These are phyloP conservation scores for Mola mola DNA, from an alignment of 2,113 vertebrate genomes.

Conservation along the genomic window DNA sequence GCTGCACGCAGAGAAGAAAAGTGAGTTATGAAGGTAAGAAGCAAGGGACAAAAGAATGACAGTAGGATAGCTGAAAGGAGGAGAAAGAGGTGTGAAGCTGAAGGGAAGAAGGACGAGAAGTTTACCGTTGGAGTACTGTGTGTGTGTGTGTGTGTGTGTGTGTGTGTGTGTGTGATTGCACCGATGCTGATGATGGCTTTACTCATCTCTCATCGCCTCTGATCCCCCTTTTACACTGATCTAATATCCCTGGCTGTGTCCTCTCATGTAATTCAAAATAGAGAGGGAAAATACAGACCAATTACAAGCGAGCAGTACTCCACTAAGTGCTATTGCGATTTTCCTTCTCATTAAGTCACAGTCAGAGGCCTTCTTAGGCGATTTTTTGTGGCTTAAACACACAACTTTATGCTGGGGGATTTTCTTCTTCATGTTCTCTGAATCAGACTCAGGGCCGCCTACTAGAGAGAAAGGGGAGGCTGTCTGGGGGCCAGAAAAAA, in stretches of 20 bases:
- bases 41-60: neutral
- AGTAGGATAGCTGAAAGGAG: neutral
- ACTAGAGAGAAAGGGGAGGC: too few relatives aligned
- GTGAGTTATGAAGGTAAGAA: neutral
- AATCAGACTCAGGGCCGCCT: too few relatives aligned
- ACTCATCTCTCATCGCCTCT: slow-evolving; percentile 34
- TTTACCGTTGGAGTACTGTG: neutral
- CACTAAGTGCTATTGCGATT: slow-evolving; percentile 66
- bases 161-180: neutral
- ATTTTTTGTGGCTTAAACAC: slow-evolving; percentile 46
- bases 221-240: slow-evolving; percentile 42
- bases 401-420: slow-evolving; percentile 27
- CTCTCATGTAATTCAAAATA: slow-evolving; percentile 18
- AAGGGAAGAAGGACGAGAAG: too few relatives aligned
- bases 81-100: neutral
- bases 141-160: neutral
- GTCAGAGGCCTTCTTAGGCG: slow-evolving; percentile 48
- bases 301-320: slow-evolving; percentile 52
- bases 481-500: too few relatives aligned
- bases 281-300: slow-evolving; percentile 40
- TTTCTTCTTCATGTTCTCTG: slow-evolving; percentile 6
- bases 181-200: neutral
- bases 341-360: slow-evolving; percentile 70
- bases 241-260: slow-evolving; percentile 32
- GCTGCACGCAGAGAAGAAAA: neutral